phyloP scores from a whole-genome alignment of 2,113 vertebrate species.

The Jacana jacana region DNA sequence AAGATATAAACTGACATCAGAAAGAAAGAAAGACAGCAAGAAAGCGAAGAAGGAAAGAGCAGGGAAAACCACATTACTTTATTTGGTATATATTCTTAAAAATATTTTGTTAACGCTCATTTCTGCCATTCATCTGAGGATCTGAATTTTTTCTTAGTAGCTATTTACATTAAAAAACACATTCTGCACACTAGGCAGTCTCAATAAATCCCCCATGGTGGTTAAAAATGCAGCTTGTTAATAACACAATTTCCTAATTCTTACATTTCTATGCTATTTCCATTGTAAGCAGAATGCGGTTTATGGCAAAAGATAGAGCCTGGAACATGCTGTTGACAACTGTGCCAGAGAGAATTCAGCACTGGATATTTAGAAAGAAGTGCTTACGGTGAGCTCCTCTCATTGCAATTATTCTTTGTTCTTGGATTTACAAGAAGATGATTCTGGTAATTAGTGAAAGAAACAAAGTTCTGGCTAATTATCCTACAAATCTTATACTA shows the following conservation, averaged over 20 bases:
- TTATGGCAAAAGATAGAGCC: conserved; percentile 39
- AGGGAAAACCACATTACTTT: neutral
- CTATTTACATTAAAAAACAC: conserved; percentile 47
- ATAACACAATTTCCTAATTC: conserved; percentile 72
- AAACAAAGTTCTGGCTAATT: neutral
- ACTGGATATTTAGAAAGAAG: neutral
- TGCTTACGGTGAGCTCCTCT: neutral
- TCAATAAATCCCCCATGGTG: conserved; percentile 15
- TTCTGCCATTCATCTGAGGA: conserved; percentile 26
- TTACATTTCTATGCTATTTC: conserved; percentile 73
- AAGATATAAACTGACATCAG: conserved; percentile 17
- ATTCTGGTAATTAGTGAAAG: neutral
- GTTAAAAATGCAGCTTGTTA: conserved; percentile 46
- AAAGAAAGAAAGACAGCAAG: neutral
- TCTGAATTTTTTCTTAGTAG: conserved; percentile 19
- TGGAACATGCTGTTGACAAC: conserved; percentile 16
- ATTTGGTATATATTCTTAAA: neutral
- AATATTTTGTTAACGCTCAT: conserved; percentile 16
- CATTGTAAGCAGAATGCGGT: conserved; percentile 66
- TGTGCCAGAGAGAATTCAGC: conserved; percentile 9
- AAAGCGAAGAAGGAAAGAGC: conserved; percentile 7
- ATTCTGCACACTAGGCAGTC: conserved; percentile 19
- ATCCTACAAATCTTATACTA: neutral
- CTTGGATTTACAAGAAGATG: neutral
- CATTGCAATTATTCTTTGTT: neutral